Conservation (phyloP, 1,140 invertebrate genomes). For the Euura saliciscinereae region DNA sequence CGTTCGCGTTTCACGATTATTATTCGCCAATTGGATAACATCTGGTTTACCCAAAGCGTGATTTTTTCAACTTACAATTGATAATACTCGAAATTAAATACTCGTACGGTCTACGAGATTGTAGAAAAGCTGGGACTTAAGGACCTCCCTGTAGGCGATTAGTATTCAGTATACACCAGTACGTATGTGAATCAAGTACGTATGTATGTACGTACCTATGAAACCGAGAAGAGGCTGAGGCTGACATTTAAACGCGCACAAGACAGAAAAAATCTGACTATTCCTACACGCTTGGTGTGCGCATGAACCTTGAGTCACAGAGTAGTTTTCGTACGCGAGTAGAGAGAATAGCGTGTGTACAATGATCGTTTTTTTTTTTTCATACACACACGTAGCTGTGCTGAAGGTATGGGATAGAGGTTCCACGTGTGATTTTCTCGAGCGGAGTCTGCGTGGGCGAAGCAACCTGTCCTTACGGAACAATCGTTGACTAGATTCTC, state of each 20-base stretch:
- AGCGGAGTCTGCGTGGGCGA: background rate
- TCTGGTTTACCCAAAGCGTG: no score
- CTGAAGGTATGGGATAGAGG: background rate
- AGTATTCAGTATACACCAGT: constrained; percentile 41
- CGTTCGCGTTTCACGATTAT: no score
- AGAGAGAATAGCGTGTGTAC: background rate
- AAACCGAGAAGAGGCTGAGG: constrained; percentile 40
- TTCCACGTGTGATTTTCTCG: background rate
- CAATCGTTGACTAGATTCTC: constrained; percentile 5
- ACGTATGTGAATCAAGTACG: background rate
- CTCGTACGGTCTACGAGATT: no score
- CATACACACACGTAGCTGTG: no score
- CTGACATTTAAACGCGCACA: constrained; percentile 42
- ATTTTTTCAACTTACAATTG: no score
- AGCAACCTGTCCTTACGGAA: constrained; percentile 6
- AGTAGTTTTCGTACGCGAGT: background rate
- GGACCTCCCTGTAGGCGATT: constrained; percentile 43
- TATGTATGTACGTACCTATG: constrained; percentile 23
- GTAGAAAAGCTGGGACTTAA: no score
- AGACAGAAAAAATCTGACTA: background rate
- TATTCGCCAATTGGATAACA: no score
- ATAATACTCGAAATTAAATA: no score
- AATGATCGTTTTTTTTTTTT: background rate
- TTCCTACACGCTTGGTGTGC: background rate
- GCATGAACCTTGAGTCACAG: background rate